A percentile compares a stretch with the other conserved stretches of the same genome.
Evolutionary conservation across 1,140 invertebrate genomes (phyloP).

Genomic region (Drosophila tropicalis): DNA sequence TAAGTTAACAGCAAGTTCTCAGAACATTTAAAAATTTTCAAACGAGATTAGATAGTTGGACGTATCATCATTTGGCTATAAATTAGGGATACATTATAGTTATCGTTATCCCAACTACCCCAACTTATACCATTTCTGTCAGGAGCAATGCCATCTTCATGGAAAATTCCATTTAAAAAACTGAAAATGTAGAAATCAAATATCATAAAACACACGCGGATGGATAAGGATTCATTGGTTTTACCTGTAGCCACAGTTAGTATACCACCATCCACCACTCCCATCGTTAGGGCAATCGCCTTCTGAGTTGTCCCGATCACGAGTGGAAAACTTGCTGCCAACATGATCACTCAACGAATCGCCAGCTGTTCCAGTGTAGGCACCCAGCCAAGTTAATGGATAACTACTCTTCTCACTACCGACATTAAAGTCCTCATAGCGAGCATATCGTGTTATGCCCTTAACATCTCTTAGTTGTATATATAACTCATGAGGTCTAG

Average conservation of each 20-base stretch:
- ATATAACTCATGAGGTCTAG: constrained; percentile 85
- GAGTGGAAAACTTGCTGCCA: constrained; percentile 87
- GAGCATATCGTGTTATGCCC: constrained; percentile 84
- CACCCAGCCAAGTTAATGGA: constrained; percentile 85
- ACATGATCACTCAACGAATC: constrained; percentile 88
- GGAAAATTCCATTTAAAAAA: constrained; percentile 23
- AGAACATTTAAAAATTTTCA: no score
- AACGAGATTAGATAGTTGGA: neutral
- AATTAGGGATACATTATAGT: constrained; percentile 13
- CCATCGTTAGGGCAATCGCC: constrained; percentile 86
- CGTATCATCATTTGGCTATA: constrained; percentile 29
- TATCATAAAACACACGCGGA: neutral
- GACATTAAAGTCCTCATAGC: constrained; percentile 87
- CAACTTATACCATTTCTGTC: neutral
- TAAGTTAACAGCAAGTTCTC: no score
- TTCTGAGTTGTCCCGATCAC: constrained; percentile 88
- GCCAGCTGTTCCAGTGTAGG: constrained; percentile 87
- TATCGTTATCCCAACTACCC: neutral
- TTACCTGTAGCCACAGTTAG: constrained; percentile 49
- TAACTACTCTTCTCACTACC: constrained; percentile 86
- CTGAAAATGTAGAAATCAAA: no score
- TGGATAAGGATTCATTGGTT: neutral
- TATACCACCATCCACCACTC: constrained; percentile 87
- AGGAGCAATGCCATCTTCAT: neutral
- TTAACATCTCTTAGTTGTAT: constrained; percentile 86